These are phyloP conservation scores for Paedocypris sp. DNA, from an alignment of 2,113 vertebrate species.

Conservation along the genomic window DNA sequence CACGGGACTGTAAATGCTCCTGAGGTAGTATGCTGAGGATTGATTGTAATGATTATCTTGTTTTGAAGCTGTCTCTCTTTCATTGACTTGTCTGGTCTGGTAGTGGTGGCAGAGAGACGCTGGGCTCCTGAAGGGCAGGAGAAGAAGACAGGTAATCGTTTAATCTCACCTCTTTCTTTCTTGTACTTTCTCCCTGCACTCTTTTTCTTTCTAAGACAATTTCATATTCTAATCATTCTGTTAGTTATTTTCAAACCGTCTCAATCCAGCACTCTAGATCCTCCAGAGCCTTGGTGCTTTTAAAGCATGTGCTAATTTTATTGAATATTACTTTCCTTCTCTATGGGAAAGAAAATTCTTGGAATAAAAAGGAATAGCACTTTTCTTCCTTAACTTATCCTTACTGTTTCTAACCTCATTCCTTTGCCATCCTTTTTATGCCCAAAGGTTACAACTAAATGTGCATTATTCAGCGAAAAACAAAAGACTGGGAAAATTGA, in stretches of 20 bases:
- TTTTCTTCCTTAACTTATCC: constrained; percentile 33
- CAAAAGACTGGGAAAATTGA: constrained; percentile 63
- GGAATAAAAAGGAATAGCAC: constrained; percentile 50
- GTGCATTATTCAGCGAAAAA: constrained; percentile 82
- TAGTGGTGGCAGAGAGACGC: constrained; percentile 34
- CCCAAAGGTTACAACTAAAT: constrained; percentile 72
- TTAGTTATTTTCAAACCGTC: constrained; percentile 25
- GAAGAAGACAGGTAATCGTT: constrained; percentile 57
- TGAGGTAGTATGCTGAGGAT: constrained; percentile 8
- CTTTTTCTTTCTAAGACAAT: constrained; percentile 51
- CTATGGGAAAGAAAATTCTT: constrained; percentile 43
- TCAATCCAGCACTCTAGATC: constrained; percentile 12
- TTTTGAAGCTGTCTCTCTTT: constrained; percentile 22
- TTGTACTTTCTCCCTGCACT: constrained; percentile 35
- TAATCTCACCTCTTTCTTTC: constrained; percentile 55
- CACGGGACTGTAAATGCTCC: constrained; percentile 35
- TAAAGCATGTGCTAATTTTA: constrained; percentile 50
- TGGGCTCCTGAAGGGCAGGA: constrained; percentile 48
- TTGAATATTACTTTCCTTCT: constrained; percentile 48
- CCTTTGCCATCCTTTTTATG: constrained; percentile 51
- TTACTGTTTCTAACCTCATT: constrained; percentile 1
- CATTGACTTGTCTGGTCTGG: constrained; percentile 39
- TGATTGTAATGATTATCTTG: constrained; percentile 44
- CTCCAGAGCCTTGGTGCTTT: constrained; percentile 47
- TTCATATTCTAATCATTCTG: constrained; percentile 57